Evolutionary conservation across 1,140 invertebrate species (phyloP).

Genomic region (Zophobas atratus): DNA sequence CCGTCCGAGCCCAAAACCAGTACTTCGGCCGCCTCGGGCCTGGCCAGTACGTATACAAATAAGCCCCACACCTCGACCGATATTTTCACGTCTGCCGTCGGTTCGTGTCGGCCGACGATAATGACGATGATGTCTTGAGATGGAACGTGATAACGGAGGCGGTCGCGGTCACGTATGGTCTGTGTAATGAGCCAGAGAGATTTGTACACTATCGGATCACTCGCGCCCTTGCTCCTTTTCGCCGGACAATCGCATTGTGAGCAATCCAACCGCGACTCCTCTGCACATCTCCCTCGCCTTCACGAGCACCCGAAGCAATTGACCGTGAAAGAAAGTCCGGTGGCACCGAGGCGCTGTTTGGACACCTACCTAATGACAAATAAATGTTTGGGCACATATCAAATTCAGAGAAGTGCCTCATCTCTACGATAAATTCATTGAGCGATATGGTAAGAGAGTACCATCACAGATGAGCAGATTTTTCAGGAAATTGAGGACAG

Average conservation of each 20-base stretch:
- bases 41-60: no score
- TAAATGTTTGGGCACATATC: neutral
- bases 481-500: no score
- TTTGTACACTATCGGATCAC: constrained; percentile 56
- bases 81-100: constrained; percentile 14
- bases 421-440: no score
- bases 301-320: constrained; percentile 41
- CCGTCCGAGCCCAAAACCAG: no score
- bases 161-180: constrained; percentile 46
- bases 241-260: constrained; percentile 47
- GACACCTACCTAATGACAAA: constrained; percentile 33
- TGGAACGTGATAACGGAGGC: constrained; percentile 32
- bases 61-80: neutral
- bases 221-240: constrained; percentile 49
- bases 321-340: constrained; percentile 40
- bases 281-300: constrained; percentile 30
- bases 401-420: no score
- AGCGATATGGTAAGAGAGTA: no score
- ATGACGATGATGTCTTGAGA: constrained; percentile 37
- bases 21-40: no score
- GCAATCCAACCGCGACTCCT: constrained; percentile 31
- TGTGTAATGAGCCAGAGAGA: constrained; percentile 51
- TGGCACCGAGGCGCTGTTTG: constrained; percentile 21
- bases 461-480: no score
- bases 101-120: constrained; percentile 29